These are phyloP conservation scores for Cydia strobilella DNA, from an alignment of 1,140 invertebrate genomes.

Conservation along the genomic window DNA sequence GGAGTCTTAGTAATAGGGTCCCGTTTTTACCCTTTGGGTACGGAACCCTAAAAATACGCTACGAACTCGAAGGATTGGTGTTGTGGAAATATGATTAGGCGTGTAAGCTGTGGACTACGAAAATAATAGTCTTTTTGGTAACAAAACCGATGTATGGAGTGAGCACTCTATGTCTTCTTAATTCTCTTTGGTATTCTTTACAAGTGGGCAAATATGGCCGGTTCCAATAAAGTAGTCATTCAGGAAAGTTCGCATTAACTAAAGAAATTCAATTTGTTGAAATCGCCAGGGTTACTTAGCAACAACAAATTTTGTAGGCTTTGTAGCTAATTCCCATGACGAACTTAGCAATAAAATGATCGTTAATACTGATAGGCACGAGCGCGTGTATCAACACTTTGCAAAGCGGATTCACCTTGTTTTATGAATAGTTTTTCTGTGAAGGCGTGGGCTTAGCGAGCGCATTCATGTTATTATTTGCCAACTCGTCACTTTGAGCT, in stretches of 20 bases:
- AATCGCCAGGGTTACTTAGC: neutral
- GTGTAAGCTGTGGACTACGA: no score
- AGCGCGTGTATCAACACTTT: neutral
- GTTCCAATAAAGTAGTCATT: no score
- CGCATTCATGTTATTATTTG: constrained; percentile 17
- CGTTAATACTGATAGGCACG: neutral
- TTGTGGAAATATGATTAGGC: neutral
- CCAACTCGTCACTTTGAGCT: constrained; percentile 9
- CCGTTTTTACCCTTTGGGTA: no score
- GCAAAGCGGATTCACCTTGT: neutral
- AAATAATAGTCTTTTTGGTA: no score
- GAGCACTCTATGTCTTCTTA: no score
- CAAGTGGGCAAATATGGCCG: no score
- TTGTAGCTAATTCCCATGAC: constrained; percentile 9
- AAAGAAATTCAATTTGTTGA: neutral
- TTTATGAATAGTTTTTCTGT: constrained; percentile 7
- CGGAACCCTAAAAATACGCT: no score
- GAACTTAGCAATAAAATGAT: constrained; percentile 13
- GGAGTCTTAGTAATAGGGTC: no score
- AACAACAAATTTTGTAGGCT: neutral
- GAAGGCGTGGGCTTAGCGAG: neutral
- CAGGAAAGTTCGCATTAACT: no score
- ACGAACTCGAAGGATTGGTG: neutral
- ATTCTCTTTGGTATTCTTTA: no score
- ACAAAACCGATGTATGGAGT: no score